Percentiles rank a stretch among this genome's conserved stretches.
Conservation (phyloP, 2,888 invertebrate genomes). For the Colostygia pectinataria region DNA sequence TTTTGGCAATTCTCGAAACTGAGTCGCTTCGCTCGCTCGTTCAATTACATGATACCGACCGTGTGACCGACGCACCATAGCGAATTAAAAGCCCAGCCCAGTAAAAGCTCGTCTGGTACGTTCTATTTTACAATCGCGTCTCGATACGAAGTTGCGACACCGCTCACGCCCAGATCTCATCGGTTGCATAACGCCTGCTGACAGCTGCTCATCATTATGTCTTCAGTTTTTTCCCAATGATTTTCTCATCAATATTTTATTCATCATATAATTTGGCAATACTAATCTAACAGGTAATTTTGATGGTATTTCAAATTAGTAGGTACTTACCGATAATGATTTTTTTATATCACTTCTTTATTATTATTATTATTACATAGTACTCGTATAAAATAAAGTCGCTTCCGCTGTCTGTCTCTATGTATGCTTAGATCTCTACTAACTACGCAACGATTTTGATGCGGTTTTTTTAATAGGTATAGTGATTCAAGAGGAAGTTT, state of each 20-base stretch:
- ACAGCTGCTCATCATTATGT: slow-evolving; percentile 31
- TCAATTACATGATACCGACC: slow-evolving; percentile 1
- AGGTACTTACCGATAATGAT: too few species aligned
- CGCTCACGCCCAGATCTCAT: slow-evolving; percentile 27
- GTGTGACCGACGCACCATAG: slow-evolving; percentile 1
- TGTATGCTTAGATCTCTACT: too few species aligned
- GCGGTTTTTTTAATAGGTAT: too few species aligned
- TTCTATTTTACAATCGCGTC: slow-evolving; percentile 31
- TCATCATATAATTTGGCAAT: not conserved
- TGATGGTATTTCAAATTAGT: not conserved
- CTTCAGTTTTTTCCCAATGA: slow-evolving; percentile 23
- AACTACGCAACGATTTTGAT: too few species aligned
- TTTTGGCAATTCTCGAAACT: too few species aligned
- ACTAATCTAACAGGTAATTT: too few species aligned
- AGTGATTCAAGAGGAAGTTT: too few species aligned
- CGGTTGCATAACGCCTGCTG: slow-evolving; percentile 25
- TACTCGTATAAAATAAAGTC: too few species aligned
- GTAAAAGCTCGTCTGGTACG: slow-evolving; percentile 17
- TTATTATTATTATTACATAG: too few species aligned
- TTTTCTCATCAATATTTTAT: slow-evolving; percentile 1
- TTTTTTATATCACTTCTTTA: too few species aligned
- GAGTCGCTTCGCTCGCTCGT: too few species aligned
- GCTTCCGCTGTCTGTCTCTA: too few species aligned
- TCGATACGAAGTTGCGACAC: slow-evolving; percentile 27
- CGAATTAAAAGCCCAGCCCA: slow-evolving; percentile 18